Base-by-base conservation (phyloP, 2,797 vertebrate genomes). In the Uromys caudimaculatus region DNA sequence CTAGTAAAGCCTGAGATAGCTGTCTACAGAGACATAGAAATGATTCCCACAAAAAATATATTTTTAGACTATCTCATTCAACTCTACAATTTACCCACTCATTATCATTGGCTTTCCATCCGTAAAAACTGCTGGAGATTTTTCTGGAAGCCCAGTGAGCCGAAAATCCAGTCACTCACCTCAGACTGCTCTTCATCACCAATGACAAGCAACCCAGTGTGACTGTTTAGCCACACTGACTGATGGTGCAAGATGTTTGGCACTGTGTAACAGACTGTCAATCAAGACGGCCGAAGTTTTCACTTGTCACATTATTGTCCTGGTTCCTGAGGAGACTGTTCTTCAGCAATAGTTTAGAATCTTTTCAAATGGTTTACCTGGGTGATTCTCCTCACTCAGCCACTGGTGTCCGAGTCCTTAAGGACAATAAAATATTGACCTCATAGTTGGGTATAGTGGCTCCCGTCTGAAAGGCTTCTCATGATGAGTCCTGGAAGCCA, bases 131-230 rank as follows among this genome's bases (percentile, higher is more conserved):
- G 35, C 60, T 89, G 2, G 41, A 35, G 90, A 78, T 69, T 27
- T 52, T 90, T 73, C 60, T 76, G 47, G 52, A 32, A 3, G 58
- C 41, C 71, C 12, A 24, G 41, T 27, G 27, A 32, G 71, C 21
- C 35, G 89, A 85, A 89, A 90, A 78, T 5, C 21, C 17, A 24
- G 21, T 27, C 64, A 3, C 12, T 54, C 85, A 0, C 60, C 27
- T 71, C 44, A 8, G 0, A 0, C n/a, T 21, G 47, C 35, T 75
- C 32, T 78, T 41, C 12, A 21, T 47, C 41, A 73, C 50, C 0
- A n/a, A n/a, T 3, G 54, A 17, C 56, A 56, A 67, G 58, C n/a
- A 0, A 3, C 24, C 27, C 38, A 32, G 52, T 38, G 69, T 54
- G 41, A 27, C 17, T 17, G 44, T 47, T 89, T 62, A 35, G 21